Base-by-base conservation (phyloP, 2,888 invertebrate genomes). In the Oxycera nigricornis region DNA sequence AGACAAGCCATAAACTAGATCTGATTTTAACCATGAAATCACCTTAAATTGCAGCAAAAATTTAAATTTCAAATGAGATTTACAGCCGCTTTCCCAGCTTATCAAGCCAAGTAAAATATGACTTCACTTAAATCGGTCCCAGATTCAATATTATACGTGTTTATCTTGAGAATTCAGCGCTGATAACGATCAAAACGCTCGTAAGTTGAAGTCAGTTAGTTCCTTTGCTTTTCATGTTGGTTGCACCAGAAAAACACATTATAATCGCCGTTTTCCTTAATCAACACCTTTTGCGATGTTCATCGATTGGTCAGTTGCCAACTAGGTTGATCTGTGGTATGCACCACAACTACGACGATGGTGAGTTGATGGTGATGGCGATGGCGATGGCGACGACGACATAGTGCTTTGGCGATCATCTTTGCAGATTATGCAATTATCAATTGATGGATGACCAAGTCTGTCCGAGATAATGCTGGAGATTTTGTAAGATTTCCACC, bases 361-460 rank as follows among this genome's bases (percentile, higher is more conserved):
- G 35, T 35, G 35, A 11, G 35, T 35, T 20, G 22, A 17, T 55
- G 17, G 24, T 57, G 61, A 14, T 61, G n/a, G n/a, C 31, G 2
- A 30, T 3, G 17, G 61, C n/a, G 14, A 17, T 11, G 46, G 3
- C 22, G 14, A 41, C 24, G 65, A 41, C 65, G 65, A 65, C 65
- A 65, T 41, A 65, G 65, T 41, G 30, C 20, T 65, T 6, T 20
- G 52, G 52, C 24, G 70, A 70, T 70, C 70, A 70, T 70, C 70
- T 70, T 55, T 55, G 30, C 17, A 72, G 72, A 72, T 72, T 72
- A 72, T 72, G 72, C 72, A 72, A 72, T 72, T 72, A 72, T 57
- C 72, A 57, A 72, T 59, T 72, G 72, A 72, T 72, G 39, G 72
- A 72, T 72, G 59, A 59, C 59, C 72, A 59, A 24, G 72, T 65